Conservation (phyloP, 2,888 invertebrate genomes). For the Clostera curtula region DNA sequence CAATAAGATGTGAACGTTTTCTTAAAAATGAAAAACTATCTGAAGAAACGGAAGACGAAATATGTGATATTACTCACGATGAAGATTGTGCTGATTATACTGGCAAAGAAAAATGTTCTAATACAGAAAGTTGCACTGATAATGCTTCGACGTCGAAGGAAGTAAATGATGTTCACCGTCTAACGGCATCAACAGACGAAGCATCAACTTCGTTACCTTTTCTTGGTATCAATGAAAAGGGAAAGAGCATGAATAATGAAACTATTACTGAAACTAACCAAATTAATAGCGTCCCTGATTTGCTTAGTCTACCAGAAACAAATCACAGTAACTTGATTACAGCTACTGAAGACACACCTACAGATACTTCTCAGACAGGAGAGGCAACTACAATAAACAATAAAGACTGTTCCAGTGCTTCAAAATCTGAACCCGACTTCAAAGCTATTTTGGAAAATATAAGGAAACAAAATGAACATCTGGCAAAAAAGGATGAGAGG, state of each 20-base stretch:
- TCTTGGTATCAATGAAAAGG: constrained; percentile 32
- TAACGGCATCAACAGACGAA: constrained; percentile 2
- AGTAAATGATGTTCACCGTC: too few relatives aligned
- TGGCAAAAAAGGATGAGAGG: constrained; percentile 34
- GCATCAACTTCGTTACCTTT: constrained; percentile 9
- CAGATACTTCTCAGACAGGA: constrained; percentile 1
- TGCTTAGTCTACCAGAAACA: too few relatives aligned
- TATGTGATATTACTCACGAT: constrained; percentile 48
- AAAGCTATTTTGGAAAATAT: constrained; percentile 33
- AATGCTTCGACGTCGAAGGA: too few relatives aligned
- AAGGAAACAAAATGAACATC: constrained; percentile 32
- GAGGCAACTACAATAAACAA: too few relatives aligned
- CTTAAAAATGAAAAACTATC: constrained; percentile 36
- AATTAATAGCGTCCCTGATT: too few relatives aligned
- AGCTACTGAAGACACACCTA: constrained; percentile 1
- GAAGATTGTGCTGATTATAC: constrained; percentile 33
- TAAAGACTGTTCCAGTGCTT: too few relatives aligned
- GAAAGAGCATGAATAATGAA: too few relatives aligned
- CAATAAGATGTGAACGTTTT: constrained; percentile 40
- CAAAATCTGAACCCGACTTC: constrained; percentile 16
- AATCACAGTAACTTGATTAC: too few relatives aligned
- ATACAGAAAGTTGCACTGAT: constrained; percentile 1
- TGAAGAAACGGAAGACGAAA: constrained; percentile 59
- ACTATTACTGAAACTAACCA: too few relatives aligned
- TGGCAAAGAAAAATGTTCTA: constrained; percentile 10